Evolutionary conservation across 2,113 vertebrate species (phyloP).

Genomic region (Tetraodon nigroviridis): DNA sequence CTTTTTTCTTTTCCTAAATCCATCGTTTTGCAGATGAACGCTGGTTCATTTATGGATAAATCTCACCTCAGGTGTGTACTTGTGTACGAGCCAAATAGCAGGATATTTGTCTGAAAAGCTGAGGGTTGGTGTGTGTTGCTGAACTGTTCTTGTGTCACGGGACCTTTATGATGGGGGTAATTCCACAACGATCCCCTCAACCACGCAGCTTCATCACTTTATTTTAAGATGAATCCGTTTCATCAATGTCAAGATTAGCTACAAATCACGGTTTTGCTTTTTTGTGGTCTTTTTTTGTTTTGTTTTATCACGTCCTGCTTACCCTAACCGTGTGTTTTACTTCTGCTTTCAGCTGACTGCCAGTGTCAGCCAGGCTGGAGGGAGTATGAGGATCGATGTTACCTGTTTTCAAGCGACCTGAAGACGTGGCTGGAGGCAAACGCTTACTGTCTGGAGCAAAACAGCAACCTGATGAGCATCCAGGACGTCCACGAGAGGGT

Average conservation of each 20-base stretch:
- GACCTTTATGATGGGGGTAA: conserved; percentile 53
- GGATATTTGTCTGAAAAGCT: conserved; percentile 11
- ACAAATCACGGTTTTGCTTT: no score
- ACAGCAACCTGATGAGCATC: conserved; percentile 70
- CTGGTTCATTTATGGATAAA: no score
- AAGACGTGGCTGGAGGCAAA: conserved; percentile 68
- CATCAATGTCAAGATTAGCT: not conserved
- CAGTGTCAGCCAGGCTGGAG: conserved; percentile 73
- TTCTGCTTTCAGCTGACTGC: conserved; percentile 39
- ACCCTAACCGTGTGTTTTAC: not conserved
- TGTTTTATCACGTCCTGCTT: not conserved
- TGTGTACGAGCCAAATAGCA: conserved; percentile 44
- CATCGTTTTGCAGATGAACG: no score
- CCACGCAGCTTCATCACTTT: not conserved
- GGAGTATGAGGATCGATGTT: conserved; percentile 64
- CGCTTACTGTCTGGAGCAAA: conserved; percentile 46
- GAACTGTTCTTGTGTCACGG: conserved; percentile 42
- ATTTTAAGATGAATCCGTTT: no score
- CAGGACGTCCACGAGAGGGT: conserved; percentile 69
- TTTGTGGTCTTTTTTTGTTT: not conserved
- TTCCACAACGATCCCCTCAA: not conserved
- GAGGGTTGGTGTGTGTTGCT: not conserved
- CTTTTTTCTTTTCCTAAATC: not conserved
- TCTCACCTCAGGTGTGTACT: conserved; percentile 36
- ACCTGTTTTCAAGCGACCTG: conserved; percentile 65